Conservation (phyloP, 2,797 vertebrate species). For the Xiphophorus birchmanni region DNA sequence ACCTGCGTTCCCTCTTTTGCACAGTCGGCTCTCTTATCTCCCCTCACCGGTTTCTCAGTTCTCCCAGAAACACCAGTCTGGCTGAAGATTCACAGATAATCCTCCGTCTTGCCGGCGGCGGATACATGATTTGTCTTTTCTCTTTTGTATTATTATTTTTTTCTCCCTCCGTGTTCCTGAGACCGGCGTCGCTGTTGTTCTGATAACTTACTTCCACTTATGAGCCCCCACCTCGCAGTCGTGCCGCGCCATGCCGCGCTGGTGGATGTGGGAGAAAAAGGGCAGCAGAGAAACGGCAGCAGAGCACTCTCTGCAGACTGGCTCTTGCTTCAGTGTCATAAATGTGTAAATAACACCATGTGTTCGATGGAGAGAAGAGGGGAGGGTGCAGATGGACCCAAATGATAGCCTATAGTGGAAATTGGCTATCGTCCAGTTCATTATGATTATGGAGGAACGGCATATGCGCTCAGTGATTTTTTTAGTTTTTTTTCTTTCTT, state of each 20-base stretch:
- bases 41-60: conserved; percentile 58
- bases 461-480: conserved; percentile 71
- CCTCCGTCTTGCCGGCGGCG: conserved; percentile 65
- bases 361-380: conserved; percentile 61
- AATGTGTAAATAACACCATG: conserved; percentile 82
- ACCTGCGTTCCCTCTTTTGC: conserved; percentile 42
- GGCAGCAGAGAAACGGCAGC: conserved; percentile 51
- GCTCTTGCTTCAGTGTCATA: conserved; percentile 70
- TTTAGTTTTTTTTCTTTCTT: conserved; percentile 22
- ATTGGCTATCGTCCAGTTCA: conserved; percentile 72
- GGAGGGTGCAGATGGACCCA: conserved; percentile 71
- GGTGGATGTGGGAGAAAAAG: conserved; percentile 29
- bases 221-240: conserved; percentile 1
- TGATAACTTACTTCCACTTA: conserved; percentile 49
- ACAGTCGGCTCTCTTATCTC: conserved; percentile 69
- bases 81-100: conserved; percentile 74
- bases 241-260: conserved; percentile 6
- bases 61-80: conserved; percentile 61
- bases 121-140: conserved; percentile 64
- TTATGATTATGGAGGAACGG: conserved; percentile 66
- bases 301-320: conserved; percentile 58
- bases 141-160: not conserved
- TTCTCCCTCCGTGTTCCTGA: conserved; percentile 46
- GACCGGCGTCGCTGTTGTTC: conserved; percentile 55
- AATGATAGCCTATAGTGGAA: conserved; percentile 73